Evolutionary conservation across 2,113 vertebrate species (phyloP).

Genomic region (Misgurnus mizolepis): DNA sequence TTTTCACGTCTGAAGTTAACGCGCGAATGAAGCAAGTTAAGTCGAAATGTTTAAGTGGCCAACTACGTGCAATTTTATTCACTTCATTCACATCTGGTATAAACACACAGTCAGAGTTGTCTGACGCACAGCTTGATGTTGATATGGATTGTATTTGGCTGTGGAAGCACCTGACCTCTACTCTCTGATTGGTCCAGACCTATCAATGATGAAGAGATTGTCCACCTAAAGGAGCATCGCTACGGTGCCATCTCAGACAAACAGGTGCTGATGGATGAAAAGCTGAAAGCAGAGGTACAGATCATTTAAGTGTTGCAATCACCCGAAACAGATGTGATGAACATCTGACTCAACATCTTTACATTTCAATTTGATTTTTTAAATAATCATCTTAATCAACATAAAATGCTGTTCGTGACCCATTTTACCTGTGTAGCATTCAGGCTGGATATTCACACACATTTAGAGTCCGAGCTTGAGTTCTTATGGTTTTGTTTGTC

Average conservation of each 20-base stretch:
- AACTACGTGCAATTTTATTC: no score
- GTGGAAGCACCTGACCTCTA: neutral
- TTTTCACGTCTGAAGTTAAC: no score
- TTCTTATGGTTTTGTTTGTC: constrained; percentile 60
- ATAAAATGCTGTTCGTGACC: neutral
- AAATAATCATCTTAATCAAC: no score
- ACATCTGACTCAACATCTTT: neutral
- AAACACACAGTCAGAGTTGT: no score
- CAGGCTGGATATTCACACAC: neutral
- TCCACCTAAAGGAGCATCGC: constrained; percentile 82
- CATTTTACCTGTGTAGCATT: neutral
- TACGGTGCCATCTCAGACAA: constrained; percentile 88
- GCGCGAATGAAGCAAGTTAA: no score
- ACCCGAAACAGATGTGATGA: neutral
- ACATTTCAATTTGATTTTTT: neutral
- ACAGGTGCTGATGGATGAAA: constrained; percentile 84
- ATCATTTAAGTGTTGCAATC: neutral
- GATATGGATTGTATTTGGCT: constrained; percentile 17
- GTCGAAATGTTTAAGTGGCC: no score
- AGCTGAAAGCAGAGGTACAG: constrained; percentile 84
- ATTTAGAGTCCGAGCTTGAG: constrained; percentile 40
- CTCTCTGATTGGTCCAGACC: constrained; percentile 72
- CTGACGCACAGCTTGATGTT: neutral
- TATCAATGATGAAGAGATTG: constrained; percentile 92
- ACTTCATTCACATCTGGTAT: no score